Percentiles rank a stretch among this genome's conserved stretches.
Conservation (phyloP, 2,888 invertebrate species). For the Sericinus montela region DNA sequence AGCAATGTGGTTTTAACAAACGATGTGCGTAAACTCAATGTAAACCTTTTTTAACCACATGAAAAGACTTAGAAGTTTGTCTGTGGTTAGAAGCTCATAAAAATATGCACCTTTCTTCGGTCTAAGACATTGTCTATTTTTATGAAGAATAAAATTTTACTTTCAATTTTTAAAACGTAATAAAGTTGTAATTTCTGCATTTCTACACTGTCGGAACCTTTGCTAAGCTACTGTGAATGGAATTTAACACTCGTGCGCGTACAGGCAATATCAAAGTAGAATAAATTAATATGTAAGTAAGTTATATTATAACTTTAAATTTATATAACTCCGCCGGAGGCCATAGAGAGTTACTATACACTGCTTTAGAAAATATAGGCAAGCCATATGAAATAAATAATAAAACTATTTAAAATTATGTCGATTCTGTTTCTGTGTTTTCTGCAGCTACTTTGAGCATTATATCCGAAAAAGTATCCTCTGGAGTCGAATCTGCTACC, state of each 20-base stretch:
- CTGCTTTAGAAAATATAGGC: too few relatives aligned
- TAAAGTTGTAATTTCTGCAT: conserved; percentile 13
- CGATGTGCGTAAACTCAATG: conserved; percentile 29
- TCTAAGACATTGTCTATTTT: conserved; percentile 54
- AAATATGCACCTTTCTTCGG: conserved; percentile 50
- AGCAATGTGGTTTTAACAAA: conserved; percentile 31
- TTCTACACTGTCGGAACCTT: conserved; percentile 10
- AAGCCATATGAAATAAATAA: too few relatives aligned
- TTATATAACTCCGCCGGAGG: too few relatives aligned
- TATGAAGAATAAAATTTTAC: conserved; percentile 48
- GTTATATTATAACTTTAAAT: too few relatives aligned
- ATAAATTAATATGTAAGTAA: too few relatives aligned
- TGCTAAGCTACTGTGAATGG: conserved; percentile 2
- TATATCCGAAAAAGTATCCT: too few relatives aligned
- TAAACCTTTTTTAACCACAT: conserved; percentile 41
- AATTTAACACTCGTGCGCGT: neutral
- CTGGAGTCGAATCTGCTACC: too few relatives aligned
- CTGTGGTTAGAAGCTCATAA: conserved; percentile 47
- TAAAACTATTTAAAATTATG: too few relatives aligned
- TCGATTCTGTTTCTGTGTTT: too few relatives aligned
- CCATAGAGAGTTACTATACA: too few relatives aligned
- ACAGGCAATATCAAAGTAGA: neutral
- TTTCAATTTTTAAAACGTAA: conserved; percentile 27
- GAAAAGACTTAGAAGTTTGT: conserved; percentile 42
- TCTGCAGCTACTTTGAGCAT: too few relatives aligned